phyloP scores from a whole-genome alignment of 2,113 vertebrate species.

The Nothobranchius furzeri region DNA sequence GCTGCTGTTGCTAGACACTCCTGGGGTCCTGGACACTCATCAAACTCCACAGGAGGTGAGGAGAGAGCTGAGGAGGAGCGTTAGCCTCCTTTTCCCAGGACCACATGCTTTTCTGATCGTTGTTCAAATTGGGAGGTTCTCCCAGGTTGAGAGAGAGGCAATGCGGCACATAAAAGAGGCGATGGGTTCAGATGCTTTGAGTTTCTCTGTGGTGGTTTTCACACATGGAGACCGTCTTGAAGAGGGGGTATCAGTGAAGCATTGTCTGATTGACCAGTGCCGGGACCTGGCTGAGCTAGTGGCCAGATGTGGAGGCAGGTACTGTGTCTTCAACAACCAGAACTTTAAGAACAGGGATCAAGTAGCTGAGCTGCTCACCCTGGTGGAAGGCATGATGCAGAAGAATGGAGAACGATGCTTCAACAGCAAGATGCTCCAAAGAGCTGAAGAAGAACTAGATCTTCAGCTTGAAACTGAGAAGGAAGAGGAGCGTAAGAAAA shows the following conservation, averaged over 20 bases:
- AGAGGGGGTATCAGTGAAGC: conserved; percentile 12
- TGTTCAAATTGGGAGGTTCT: conserved; percentile 64
- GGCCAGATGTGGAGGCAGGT: conserved; percentile 49
- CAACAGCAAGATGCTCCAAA: conserved; percentile 41
- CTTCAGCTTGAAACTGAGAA: conserved; percentile 31
- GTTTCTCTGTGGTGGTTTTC: conserved; percentile 60
- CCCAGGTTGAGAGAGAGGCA: conserved; percentile 52
- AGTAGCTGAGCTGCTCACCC: conserved; percentile 49
- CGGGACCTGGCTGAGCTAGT: conserved; percentile 48
- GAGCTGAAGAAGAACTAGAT: conserved; percentile 46
- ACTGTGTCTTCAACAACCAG: conserved; percentile 66
- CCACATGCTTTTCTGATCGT: conserved; percentile 67
- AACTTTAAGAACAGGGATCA: conserved; percentile 43
- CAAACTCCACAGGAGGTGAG: conserved; percentile 25
- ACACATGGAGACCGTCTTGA: conserved; percentile 53
- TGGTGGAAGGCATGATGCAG: conserved; percentile 52
- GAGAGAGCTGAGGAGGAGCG: conserved; percentile 50
- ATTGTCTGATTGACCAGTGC: conserved; percentile 35
- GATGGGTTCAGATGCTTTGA: conserved; percentile 47
- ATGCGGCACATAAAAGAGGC: conserved; percentile 51
- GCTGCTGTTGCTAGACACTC: conserved; percentile 57
- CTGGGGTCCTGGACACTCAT: conserved; percentile 39
- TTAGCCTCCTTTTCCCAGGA: conserved; percentile 55
- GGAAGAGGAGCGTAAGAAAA: conserved; percentile 21
- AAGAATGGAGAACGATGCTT: conserved; percentile 44